phyloP scores from a whole-genome alignment of 2,797 vertebrate species.

The Rhabdomys pumilio region DNA sequence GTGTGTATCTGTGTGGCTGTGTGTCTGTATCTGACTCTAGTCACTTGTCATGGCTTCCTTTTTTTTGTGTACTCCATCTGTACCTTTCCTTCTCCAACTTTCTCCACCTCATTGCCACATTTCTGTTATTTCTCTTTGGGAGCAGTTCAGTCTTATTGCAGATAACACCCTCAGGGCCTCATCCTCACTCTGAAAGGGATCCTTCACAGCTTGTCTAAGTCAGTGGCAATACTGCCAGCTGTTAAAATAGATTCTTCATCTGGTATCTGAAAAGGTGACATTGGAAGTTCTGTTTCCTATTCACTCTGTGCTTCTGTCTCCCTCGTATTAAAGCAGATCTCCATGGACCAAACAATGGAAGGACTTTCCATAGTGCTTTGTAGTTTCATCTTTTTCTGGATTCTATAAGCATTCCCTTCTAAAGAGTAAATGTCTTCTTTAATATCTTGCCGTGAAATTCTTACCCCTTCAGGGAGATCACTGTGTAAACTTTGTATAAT shows the following conservation, averaged over 20 bases:
- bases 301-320: neutral
- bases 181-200: neutral
- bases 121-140: constrained; percentile 49
- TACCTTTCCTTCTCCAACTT: neutral
- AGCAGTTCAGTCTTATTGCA: neutral
- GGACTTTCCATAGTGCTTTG: neutral
- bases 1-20: neutral
- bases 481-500: constrained; percentile 29
- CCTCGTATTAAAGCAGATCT: neutral
- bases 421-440: constrained; percentile 31
- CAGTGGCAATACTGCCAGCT: constrained; percentile 25
- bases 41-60: neutral
- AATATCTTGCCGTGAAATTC: constrained; percentile 36
- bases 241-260: constrained; percentile 50
- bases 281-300: neutral
- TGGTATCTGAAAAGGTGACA: constrained; percentile 54
- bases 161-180: neutral
- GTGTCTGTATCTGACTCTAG: neutral
- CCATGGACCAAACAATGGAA: neutral
- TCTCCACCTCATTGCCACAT: neutral
- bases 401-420: neutral
- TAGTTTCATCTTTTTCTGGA: constrained; percentile 18
- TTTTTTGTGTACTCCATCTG: neutral
- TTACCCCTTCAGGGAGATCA: constrained; percentile 35
- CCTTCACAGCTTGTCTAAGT: constrained; percentile 33